Evolutionary conservation across 2,888 invertebrate species (phyloP).

Genomic region (Odiellus spinosus): DNA sequence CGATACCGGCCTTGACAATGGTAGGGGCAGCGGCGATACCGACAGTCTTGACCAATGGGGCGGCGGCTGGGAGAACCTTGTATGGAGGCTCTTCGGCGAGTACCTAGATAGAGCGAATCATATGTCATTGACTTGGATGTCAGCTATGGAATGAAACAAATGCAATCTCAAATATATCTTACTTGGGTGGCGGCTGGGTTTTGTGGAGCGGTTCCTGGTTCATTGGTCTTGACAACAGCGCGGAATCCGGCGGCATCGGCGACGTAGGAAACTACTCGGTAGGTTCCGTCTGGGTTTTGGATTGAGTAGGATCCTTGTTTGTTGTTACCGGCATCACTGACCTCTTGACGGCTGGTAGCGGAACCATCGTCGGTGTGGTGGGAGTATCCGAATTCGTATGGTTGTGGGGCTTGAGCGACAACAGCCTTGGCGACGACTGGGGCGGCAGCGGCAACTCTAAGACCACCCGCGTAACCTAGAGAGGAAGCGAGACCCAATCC

Average conservation of each 20-base stretch:
- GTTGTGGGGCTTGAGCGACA: background rate
- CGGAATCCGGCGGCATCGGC: background rate
- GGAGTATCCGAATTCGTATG: background rate
- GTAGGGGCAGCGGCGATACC: too few relatives aligned
- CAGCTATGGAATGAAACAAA: too few relatives aligned
- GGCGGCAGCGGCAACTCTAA: background rate
- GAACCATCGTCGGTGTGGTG: background rate
- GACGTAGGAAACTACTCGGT: background rate
- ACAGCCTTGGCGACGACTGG: too few relatives aligned
- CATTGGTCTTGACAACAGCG: background rate
- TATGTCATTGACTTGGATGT: too few relatives aligned
- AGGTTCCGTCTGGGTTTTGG: background rate
- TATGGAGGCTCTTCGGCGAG: too few relatives aligned
- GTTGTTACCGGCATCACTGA: background rate
- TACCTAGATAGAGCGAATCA: too few relatives aligned
- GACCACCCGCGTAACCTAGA: background rate
- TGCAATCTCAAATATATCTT: too few relatives aligned
- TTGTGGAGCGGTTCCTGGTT: background rate
- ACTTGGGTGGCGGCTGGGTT: background rate
- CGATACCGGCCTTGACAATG: too few relatives aligned
- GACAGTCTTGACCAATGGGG: too few relatives aligned
- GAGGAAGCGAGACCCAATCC: too few relatives aligned
- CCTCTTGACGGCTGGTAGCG: background rate
- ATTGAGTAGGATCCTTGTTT: background rate
- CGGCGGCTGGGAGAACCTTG: too few relatives aligned